phyloP scores from a whole-genome alignment of 2,888 invertebrate genomes.

The Psylliodes chrysocephalus region DNA sequence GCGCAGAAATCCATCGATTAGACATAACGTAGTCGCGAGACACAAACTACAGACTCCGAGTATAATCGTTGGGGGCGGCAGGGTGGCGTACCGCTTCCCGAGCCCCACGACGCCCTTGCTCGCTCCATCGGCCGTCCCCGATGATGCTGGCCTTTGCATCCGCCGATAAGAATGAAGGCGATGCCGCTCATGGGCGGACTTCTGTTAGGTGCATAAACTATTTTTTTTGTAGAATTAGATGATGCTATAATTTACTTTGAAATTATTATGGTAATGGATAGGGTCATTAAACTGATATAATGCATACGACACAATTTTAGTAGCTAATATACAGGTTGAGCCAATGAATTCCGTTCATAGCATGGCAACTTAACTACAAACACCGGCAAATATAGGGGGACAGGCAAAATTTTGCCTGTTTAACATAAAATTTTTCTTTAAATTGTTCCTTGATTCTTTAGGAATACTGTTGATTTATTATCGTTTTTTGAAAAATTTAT shows the following conservation, averaged over 20 bases:
- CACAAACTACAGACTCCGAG: conserved; percentile 48
- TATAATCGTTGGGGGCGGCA: conserved; percentile 41
- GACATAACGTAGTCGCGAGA: conserved; percentile 69
- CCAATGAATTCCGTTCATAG: too few relatives aligned
- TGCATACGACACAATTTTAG: too few relatives aligned
- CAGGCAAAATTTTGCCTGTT: too few relatives aligned
- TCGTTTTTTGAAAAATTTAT: too few relatives aligned
- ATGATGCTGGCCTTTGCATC: conserved; percentile 37
- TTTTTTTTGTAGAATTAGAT: not conserved
- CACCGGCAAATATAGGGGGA: too few relatives aligned
- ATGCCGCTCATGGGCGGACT: conserved; percentile 4
- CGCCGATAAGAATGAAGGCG: conserved; percentile 25
- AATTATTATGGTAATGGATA: too few relatives aligned
- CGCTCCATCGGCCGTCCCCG: conserved; percentile 19
- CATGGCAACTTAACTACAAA: too few relatives aligned
- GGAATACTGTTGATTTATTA: too few relatives aligned
- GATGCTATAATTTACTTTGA: not conserved
- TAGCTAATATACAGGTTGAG: too few relatives aligned
- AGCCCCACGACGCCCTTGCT: conserved; percentile 6
- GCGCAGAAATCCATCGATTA: conserved; percentile 78
- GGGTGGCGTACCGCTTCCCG: conserved; percentile 1
- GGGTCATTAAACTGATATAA: too few relatives aligned
- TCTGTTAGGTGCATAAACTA: not conserved
- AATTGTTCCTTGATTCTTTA: too few relatives aligned
- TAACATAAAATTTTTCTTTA: too few relatives aligned